Base-by-base conservation (phyloP, 2,888 invertebrate species). In the Gastracanthus pulcherrimus region DNA sequence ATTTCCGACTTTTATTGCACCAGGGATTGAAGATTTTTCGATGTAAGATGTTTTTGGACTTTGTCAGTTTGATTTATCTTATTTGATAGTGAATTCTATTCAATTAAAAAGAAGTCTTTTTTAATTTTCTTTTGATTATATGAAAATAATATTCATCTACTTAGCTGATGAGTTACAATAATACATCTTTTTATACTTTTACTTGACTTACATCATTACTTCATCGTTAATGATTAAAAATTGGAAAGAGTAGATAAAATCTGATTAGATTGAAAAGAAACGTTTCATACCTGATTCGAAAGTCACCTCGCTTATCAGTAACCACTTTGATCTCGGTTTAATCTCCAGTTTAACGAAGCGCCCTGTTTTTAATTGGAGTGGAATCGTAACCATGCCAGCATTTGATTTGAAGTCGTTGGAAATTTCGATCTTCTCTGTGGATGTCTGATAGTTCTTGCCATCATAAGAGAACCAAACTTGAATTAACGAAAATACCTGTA, bases 271-370 rank as follows among this genome's bases (percentile, higher is more conserved):
- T 34, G 69, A 51, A 31, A 51, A 29, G 34, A 58, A 58, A 29
- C 29, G 45, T 34, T 38, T 34, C 78, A 13, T 87, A 96, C 96
- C 93, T 81, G 97, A 96, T 86, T 95, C 95, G 89, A 98, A 98
- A 51, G 95, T 94, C 86, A 98, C 94, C 92, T 98, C 98, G 92
- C 97, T 97, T 88, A 98, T 94, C 85, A 98, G 93, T 83, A 98
- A 95, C 98, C 98, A 98, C 89, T 95, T 95, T 85, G 96, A 94
- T 83, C 95, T 95, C 90, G 97, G 97, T 87, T 93, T 94, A 19
- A 98, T 93, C 87, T 95, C 94, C 87, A 96, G 88, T 93, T 95
- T 95, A 85, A 98, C 94, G 90, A 95, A 96, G 87, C 94, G 94
- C 0, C 96, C 98, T 0, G 96, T 94, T 82, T 95, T 93, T 87